Conservation (phyloP, 2,888 invertebrate genomes). For the Leptinotarsa rubiginosa region DNA sequence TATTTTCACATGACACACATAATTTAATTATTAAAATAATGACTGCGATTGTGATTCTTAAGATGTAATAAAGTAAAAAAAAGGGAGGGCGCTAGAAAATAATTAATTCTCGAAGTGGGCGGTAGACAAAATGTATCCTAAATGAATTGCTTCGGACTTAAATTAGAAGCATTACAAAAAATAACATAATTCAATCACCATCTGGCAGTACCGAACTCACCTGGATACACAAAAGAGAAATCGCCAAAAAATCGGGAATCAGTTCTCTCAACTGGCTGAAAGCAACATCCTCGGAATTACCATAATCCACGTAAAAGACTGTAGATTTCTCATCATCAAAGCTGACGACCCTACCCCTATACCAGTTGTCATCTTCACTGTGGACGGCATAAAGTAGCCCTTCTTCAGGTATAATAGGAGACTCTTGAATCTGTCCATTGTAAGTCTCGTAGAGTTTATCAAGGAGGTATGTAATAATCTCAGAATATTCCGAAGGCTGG, state of each 20-base stretch:
- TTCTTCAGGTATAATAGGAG: slow-evolving; percentile 66
- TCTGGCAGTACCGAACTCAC: slow-evolving; percentile 44
- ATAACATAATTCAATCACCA: no score
- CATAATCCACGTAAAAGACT: slow-evolving; percentile 78
- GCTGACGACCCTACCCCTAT: slow-evolving; percentile 72
- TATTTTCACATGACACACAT: no score
- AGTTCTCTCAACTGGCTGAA: slow-evolving; percentile 55
- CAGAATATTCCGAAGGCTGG: slow-evolving; percentile 69
- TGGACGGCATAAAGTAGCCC: slow-evolving; percentile 73
- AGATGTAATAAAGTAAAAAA: no score
- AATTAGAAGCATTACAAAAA: no score
- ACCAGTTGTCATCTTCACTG: slow-evolving; percentile 76
- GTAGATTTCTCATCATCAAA: slow-evolving; percentile 66
- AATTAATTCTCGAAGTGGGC: no score
- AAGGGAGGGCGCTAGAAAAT: no score
- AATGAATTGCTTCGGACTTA: no score
- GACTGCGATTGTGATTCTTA: no score
- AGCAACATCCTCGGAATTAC: slow-evolving; percentile 73
- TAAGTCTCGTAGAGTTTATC: slow-evolving; percentile 73
- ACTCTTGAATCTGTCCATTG: slow-evolving; percentile 63
- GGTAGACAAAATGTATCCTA: no score
- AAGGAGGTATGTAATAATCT: slow-evolving; percentile 66
- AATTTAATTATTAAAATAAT: no score
- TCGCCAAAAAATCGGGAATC: slow-evolving; percentile 53
- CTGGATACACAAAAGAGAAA: slow-evolving; percentile 56